Evolutionary conservation across 1,140 invertebrate genomes (phyloP).

Genomic region (Temnothorax curvispinosus): DNA sequence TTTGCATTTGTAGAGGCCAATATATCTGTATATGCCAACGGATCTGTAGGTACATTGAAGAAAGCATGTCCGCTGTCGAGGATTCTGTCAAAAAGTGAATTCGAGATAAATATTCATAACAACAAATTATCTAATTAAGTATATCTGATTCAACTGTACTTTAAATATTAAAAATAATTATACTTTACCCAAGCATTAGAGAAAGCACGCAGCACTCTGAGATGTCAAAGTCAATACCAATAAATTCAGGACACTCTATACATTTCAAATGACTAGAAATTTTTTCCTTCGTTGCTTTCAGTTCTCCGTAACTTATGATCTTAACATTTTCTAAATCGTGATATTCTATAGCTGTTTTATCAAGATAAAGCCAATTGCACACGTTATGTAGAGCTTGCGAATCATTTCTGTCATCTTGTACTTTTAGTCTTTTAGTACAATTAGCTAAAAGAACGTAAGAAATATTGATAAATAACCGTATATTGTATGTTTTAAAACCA

Average conservation of each 20-base stretch:
- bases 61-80: constrained; percentile 73
- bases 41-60: constrained; percentile 67
- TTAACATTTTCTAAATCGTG: constrained; percentile 64
- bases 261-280: constrained; percentile 63
- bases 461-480: not conserved
- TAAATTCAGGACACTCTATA: constrained; percentile 69
- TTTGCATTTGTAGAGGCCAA: constrained; percentile 63
- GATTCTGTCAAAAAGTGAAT: constrained; percentile 75
- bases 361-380: constrained; percentile 63
- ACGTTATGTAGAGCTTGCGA: constrained; percentile 46
- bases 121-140: constrained; percentile 23
- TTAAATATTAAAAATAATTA: not conserved
- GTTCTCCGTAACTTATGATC: constrained; percentile 70
- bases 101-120: not conserved
- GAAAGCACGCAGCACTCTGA: constrained; percentile 74
- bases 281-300: constrained; percentile 52
- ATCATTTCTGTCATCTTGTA: not conserved
- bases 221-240: constrained; percentile 76
- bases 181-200: constrained; percentile 79
- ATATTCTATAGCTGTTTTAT: constrained; percentile 75
- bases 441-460: not conserved
- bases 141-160: not conserved
- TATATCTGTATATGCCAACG: constrained; percentile 37
- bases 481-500: not conserved
- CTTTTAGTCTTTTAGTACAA: not conserved